Base-by-base conservation (phyloP, 2,888 invertebrate genomes). In the Parnassius glacialis region DNA sequence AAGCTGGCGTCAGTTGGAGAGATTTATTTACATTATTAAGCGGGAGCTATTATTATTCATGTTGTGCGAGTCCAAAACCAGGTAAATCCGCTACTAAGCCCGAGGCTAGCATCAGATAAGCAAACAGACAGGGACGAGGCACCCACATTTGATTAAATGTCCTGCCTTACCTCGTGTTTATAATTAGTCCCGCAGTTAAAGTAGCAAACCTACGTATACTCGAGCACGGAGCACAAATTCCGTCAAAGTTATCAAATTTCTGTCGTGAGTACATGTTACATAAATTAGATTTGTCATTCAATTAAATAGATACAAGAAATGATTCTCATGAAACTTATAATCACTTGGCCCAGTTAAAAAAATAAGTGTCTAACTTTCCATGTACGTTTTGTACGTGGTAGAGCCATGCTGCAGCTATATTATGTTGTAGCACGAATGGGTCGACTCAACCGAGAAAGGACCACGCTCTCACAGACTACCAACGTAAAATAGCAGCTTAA, bases 41-140 rank as follows among this genome's bases (percentile, higher is more conserved):
- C 25, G 42, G 43, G 12, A 10, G 9, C 50, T 16, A 57, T 62
- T 62, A 62, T 57, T 56, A 61, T 61, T 62, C 62, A 57, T 12
- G 62, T 48, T 62, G 54, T 54, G 57, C 43, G 44, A 12, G 47
- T 52, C 16, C 12, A 45, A 3, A 25, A 42, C 42, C 57, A 52
- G 52, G 61, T 61, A 57, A 51, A 57, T 47, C 56, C 52, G 57
- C 47, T 56, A 56, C 52, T 61, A 56, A 61, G 55, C 53, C 53
- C 12, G 51, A 51, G 41, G 16, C 44, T 48, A 16, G 51, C 56
- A 56, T 61, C 56, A 61, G 61, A 61, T 61, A 61, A 61, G 51
- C 61, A 61, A 61, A 61, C 56, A 57, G 45, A 51, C 51, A 48
- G 48, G 48, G 55, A 43, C 47, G 43, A 42, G 47, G 41, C 52